phyloP scores from a whole-genome alignment of 2,797 vertebrate genomes.

The Leptodactylus fallax region DNA sequence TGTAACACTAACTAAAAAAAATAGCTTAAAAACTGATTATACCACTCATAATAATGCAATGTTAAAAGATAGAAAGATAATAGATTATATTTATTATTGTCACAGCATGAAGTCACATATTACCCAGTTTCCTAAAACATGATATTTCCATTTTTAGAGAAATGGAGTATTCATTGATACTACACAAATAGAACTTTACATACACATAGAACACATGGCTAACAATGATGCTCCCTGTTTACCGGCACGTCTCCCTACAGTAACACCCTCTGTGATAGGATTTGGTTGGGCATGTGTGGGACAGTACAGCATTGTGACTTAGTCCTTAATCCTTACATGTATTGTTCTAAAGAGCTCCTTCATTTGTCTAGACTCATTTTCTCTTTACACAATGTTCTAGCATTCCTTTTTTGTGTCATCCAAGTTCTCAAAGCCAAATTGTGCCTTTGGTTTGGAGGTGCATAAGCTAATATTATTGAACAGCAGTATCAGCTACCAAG shows the following conservation, averaged over 20 bases:
- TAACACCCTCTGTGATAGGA: slow-evolving; percentile 20
- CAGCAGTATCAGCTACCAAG: too few species aligned
- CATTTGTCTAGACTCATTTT: not conserved
- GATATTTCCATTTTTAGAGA: too few species aligned
- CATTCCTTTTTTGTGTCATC: not conserved
- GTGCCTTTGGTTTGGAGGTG: too few species aligned
- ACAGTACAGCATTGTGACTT: slow-evolving; percentile 7
- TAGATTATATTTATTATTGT: not conserved
- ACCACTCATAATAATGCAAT: too few species aligned
- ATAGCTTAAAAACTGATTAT: too few species aligned
- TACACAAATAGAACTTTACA: too few species aligned
- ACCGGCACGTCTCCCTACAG: not conserved
- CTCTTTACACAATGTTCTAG: not conserved
- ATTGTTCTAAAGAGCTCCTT: slow-evolving; percentile 6
- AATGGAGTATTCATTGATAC: not conserved
- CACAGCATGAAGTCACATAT: not conserved
- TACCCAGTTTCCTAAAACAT: not conserved
- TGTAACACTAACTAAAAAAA: too few species aligned
- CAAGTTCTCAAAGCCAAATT: too few species aligned
- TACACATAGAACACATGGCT: not conserved
- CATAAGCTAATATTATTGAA: too few species aligned
- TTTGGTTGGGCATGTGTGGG: not conserved
- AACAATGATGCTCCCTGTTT: not conserved
- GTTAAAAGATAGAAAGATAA: not conserved
- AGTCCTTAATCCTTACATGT: not conserved